Base-by-base conservation (phyloP, 2,113 vertebrate genomes). In the Aramus guarauna region DNA sequence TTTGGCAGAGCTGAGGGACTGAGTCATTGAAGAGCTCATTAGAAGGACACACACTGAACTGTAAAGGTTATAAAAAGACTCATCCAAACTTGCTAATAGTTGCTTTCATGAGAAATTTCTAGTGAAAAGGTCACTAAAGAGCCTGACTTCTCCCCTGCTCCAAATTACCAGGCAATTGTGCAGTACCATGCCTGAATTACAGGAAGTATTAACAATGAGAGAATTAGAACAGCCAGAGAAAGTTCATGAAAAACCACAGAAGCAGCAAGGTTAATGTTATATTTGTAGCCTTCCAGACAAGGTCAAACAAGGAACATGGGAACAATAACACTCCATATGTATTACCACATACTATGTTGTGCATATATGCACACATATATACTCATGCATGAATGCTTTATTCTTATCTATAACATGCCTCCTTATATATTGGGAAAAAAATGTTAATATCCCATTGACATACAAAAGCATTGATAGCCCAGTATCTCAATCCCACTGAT, bases 51-150 rank as follows among this genome's bases (percentile, higher is more conserved):
- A 88, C 27, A 39, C n/a, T 73, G 67, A 90, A 90, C 9, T 30
- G 37, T 29, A 93, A 96, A 93, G 87, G 77, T 95, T 94, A 85
- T 92, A 50, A 72, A 93, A 93, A 96, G 92, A 92, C 62, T 87
- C 30, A 90, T 87, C 39, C 78, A 80, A 95, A 94, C 67, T 96
- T 94, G 39, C 66, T 85, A 96, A 86, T 36, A 45, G 84, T 89
- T 84, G 34, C 45, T 89, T 97, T 96, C 91, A 90, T 75, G 86
- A 92, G 86, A 92, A 86, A 39, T 91, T 94, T 88, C 37, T 34
- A 86, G n/a, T 95, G 91, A 94, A 96, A 98, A 98, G 94, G 94
- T 97, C 95, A 81, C 59, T 77, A 88, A 96, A 92, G 67, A 79
- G 23, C n/a, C 64, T 88, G 92, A 94, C 79, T 94, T 97, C 85